Evolutionary conservation across 2,113 vertebrate species (phyloP).

Genomic region (Cygnus buccinator): DNA sequence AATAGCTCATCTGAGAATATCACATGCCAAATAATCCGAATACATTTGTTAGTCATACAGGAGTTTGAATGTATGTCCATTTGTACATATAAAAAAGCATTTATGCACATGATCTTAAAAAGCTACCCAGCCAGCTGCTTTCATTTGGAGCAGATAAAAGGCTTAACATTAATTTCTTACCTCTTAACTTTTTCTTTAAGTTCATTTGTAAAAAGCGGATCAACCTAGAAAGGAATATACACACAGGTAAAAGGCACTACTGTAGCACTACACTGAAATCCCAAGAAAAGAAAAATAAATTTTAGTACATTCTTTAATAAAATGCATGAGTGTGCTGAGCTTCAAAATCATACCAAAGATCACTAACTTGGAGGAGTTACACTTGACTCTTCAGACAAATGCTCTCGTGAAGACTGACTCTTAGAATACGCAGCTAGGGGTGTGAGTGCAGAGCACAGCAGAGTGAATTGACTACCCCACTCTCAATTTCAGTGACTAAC

Average conservation of each 20-base stretch:
- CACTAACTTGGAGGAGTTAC: background rate
- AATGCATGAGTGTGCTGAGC: background rate
- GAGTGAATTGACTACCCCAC: background rate
- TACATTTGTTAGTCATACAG: too few species aligned
- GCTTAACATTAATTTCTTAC: slow-evolving; percentile 67
- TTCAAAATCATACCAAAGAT: background rate
- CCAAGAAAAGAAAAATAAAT: background rate
- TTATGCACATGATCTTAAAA: background rate
- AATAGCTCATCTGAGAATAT: background rate
- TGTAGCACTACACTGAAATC: background rate
- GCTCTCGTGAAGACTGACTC: background rate
- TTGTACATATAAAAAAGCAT: rapidly evolving
- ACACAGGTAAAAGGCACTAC: background rate
- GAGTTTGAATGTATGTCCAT: background rate
- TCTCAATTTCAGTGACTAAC: background rate
- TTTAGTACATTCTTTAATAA: background rate
- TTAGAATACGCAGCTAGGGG: background rate
- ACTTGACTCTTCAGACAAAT: background rate
- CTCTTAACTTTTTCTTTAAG: slow-evolving; percentile 83
- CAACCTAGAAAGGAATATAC: slow-evolving; percentile 77
- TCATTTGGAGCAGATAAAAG: background rate
- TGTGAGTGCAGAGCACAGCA: background rate
- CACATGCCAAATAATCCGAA: background rate
- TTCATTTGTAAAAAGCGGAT: slow-evolving; percentile 82
- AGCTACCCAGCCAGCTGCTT: background rate